phyloP scores from a whole-genome alignment of 2,113 vertebrate species.

The Pipra filicauda region DNA sequence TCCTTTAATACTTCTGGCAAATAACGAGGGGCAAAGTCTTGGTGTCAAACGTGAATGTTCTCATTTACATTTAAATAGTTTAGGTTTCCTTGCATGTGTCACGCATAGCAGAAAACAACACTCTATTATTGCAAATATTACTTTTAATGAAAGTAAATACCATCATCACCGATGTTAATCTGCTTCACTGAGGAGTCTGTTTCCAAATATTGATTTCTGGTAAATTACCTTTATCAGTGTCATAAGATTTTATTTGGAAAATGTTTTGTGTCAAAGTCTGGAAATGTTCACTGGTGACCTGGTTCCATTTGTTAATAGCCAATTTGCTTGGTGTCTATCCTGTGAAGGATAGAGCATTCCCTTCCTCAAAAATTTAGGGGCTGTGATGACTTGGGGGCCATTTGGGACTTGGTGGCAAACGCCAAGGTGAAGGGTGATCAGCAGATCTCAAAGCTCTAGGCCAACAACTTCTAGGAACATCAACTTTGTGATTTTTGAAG shows the following conservation, averaged over 20 bases:
- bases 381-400: neutral
- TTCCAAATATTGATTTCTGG: constrained; percentile 57
- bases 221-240: constrained; percentile 39
- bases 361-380: neutral
- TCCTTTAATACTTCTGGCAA: constrained; percentile 52
- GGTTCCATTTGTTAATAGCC: neutral
- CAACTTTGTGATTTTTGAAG: neutral
- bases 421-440: rapidly evolving
- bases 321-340: neutral
- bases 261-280: neutral
- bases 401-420: rapidly evolving
- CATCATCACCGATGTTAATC: neutral
- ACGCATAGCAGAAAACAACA: neutral
- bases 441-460: neutral
- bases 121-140: constrained; percentile 39
- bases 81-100: neutral
- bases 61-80: constrained; percentile 72
- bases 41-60: constrained; percentile 11
- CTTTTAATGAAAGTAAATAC: constrained; percentile 56
- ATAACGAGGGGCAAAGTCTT: constrained; percentile 15
- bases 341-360: neutral
- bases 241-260: constrained; percentile 9
- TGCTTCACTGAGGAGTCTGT: neutral
- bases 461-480: neutral
- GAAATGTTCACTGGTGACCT: neutral